Conservation (phyloP, 2,113 vertebrate species). For the Melospiza melodia region DNA sequence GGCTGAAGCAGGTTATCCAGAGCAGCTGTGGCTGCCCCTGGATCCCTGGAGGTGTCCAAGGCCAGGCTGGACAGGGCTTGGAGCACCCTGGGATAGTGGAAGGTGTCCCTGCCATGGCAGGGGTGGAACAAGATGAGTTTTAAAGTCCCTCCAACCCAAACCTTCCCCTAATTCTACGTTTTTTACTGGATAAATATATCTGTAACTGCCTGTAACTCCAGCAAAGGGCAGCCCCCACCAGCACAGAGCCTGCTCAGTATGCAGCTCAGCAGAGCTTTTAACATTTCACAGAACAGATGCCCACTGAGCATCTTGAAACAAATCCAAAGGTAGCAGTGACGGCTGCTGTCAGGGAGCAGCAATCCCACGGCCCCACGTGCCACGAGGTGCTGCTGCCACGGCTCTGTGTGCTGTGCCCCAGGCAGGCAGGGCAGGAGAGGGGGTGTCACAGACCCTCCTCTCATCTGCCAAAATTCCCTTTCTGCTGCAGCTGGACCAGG, state of each 20-base stretch:
- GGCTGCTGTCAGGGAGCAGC: conserved; percentile 56
- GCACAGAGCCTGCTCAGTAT: conserved; percentile 15
- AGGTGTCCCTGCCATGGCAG: background rate
- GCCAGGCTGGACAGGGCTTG: background rate
- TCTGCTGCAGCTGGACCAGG: background rate
- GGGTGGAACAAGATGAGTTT: background rate
- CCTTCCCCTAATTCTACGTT: background rate
- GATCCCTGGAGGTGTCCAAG: background rate
- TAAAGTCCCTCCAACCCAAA: background rate
- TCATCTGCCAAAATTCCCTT: background rate
- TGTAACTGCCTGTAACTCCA: background rate
- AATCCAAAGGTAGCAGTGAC: conserved; percentile 21
- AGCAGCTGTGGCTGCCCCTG: background rate
- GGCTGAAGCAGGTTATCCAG: accelerated
- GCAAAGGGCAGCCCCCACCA: background rate
- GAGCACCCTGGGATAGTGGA: accelerated
- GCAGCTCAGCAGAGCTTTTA: conserved; percentile 24
- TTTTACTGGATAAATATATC: background rate
- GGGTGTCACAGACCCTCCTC: background rate
- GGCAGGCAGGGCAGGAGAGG: background rate
- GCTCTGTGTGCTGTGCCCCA: background rate
- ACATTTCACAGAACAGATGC: conserved; percentile 43
- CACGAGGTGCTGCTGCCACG: background rate
- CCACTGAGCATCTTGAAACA: conserved; percentile 52
- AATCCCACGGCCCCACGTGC: conserved; percentile 5